Conservation (phyloP, 92 coral and sea anemone species). For the Bergia sp. region DNA sequence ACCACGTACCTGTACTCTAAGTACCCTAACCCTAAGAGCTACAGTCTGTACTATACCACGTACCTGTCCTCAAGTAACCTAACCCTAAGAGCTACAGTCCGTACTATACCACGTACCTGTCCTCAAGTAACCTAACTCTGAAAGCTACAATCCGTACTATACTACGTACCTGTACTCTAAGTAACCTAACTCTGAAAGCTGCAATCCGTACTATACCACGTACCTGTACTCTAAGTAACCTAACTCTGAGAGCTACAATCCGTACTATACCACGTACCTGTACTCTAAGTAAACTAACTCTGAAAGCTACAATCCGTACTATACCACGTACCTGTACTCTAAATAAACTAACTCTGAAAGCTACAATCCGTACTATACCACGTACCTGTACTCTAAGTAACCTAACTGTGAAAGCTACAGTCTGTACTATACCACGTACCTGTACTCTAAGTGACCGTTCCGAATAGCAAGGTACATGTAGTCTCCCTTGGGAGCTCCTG, state of each 20-base stretch:
- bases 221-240: slow-evolving; percentile 77
- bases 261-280: slow-evolving; percentile 55
- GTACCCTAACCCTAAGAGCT: slow-evolving; percentile 17
- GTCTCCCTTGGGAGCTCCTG: slow-evolving; percentile 73
- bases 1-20: slow-evolving; percentile 73
- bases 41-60: background rate
- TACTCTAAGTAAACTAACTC: slow-evolving; percentile 47
- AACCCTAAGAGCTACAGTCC: background rate
- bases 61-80: slow-evolving; percentile 77
- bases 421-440: slow-evolving; percentile 47
- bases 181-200: slow-evolving; percentile 18
- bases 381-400: too few species aligned
- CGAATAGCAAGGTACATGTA: slow-evolving; percentile 66
- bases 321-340: slow-evolving; percentile 21
- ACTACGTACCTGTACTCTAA: slow-evolving; percentile 73
- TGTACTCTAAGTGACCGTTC: slow-evolving; percentile 65
- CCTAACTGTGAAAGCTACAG: background rate
- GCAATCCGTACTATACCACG: background rate
- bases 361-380: too few species aligned
- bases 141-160: too few species aligned
- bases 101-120: slow-evolving; percentile 57
- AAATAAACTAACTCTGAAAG: too few species aligned
- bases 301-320: too few species aligned
- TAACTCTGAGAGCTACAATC: too few species aligned
- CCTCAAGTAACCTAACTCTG: slow-evolving; percentile 55